Conservation (phyloP, 2,888 invertebrate species). For the Noctua fimbriata region DNA sequence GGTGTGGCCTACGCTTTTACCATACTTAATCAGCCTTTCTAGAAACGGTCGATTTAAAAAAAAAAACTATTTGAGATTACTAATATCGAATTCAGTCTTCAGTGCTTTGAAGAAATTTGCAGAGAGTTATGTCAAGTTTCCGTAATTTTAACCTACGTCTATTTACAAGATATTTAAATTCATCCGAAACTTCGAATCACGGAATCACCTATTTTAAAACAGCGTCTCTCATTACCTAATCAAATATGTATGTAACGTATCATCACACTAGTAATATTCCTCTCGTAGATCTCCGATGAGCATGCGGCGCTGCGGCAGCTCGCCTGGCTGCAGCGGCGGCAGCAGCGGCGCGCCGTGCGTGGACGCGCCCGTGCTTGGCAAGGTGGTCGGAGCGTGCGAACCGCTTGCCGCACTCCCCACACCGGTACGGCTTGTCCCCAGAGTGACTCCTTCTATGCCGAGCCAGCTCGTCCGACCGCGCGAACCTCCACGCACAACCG, state of each 20-base stretch:
- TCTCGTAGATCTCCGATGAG: slow-evolving; percentile 69
- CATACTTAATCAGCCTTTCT: neutral
- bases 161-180: slow-evolving; percentile 7
- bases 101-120: slow-evolving; percentile 14
- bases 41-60: neutral
- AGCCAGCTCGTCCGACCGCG: slow-evolving; percentile 97
- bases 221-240: slow-evolving; percentile 25
- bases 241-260: neutral
- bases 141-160: neutral
- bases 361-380: slow-evolving; percentile 97
- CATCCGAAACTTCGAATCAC: neutral
- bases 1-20: too few relatives aligned
- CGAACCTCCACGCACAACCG: slow-evolving; percentile 97
- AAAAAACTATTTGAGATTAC: slow-evolving; percentile 4
- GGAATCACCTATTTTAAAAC: neutral
- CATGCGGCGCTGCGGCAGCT: slow-evolving; percentile 63
- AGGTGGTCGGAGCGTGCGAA: slow-evolving; percentile 98
- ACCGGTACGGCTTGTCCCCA: slow-evolving; percentile 98
- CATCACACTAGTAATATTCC: slow-evolving; percentile 79
- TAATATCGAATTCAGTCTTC: slow-evolving; percentile 29
- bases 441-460: slow-evolving; percentile 98
- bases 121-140: neutral
- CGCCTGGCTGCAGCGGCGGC: slow-evolving; percentile 77
- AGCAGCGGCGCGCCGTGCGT: slow-evolving; percentile 91
- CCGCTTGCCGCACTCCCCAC: slow-evolving; percentile 96